Evolutionary conservation across 2,888 invertebrate genomes (phyloP).

Genomic region (Hydriomena furcata): DNA sequence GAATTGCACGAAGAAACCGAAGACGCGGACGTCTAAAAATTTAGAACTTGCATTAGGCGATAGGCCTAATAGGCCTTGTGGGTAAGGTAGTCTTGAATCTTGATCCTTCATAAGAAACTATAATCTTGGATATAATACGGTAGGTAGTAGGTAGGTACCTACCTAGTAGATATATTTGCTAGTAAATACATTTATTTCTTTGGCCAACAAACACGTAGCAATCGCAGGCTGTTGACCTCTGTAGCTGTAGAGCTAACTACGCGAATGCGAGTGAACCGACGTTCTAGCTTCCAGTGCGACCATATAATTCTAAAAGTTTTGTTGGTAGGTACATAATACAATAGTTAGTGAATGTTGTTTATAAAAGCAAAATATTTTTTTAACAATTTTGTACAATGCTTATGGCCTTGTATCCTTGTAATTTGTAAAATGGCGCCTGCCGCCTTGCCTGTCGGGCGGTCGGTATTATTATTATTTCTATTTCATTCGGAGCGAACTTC

Average conservation of each 20-base stretch:
- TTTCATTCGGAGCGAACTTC: constrained; percentile 82
- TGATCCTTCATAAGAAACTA: no score
- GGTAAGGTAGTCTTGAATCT: no score
- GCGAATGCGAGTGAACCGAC: constrained; percentile 58
- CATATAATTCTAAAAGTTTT: no score
- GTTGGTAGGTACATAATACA: no score
- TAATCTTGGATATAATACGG: background rate
- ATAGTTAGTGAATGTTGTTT: no score
- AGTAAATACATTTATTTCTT: constrained; percentile 53
- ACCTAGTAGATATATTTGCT: constrained; percentile 36
- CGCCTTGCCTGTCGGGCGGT: constrained; percentile 31
- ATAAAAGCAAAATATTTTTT: constrained; percentile 50
- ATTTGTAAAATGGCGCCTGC: constrained; percentile 77
- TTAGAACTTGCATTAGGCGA: no score
- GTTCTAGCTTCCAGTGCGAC: constrained; percentile 46
- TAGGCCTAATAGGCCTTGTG: no score
- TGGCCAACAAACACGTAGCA: constrained; percentile 66
- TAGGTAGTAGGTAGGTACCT: constrained; percentile 11
- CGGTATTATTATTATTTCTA: constrained; percentile 64
- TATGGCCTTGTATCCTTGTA: constrained; percentile 81
- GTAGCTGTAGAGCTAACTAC: constrained; percentile 58
- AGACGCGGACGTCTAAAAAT: no score
- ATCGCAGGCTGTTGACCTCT: constrained; percentile 76
- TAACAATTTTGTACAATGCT: constrained; percentile 61
- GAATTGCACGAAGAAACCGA: no score